Base-by-base conservation (phyloP, 37 sponge, comb jelly and placozoan species). In the Oopsacas minuta region DNA sequence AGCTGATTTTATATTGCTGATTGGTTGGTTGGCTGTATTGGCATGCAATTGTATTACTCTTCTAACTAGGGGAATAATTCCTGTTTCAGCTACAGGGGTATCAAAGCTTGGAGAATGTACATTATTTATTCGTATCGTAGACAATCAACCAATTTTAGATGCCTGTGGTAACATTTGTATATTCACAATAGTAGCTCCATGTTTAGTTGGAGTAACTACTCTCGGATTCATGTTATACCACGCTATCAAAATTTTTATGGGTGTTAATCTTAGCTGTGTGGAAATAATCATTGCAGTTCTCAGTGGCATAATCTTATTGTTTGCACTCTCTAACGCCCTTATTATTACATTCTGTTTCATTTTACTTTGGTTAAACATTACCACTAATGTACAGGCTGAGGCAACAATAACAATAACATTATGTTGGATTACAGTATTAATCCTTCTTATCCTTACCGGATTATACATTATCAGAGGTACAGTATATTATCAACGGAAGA, bases 111-210 rank as follows among this genome's bases (percentile, higher is more conserved):
- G 75, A 25, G 75, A 61, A 61, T 61, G 75, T 61, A 61, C 75
- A 32, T 61, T 61, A 61, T 61, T 61, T 34, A 61, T 61, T 34
- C 28, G 28, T n/a, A 61, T 7, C 75, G 28, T 32, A 32, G 22
- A n/a, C 7, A 3, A n/a, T n/a, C n/a, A n/a, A n/a, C n/a, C n/a
- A n/a, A n/a, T n/a, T n/a, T n/a, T 61, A n/a, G 17, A 61, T 3
- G 22, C 75, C 5, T 3, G 75, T 25, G 28, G 75, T 61, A 61
- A 61, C 30, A 61, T 61, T 61, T 61, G 75, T 12, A 12, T 61
- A 25, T 61, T 61, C 75, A 61, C 75, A 10, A 61, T 61, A 25
- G 75, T 61, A 61, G 75, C 75, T 32, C 75, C 75, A 61, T 61
- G 32, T 61, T 25, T 61, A 61, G 75, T 61, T 5, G 75, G 75